Percentiles rank a stretch among this genome's conserved stretches.
phyloP scores from a whole-genome alignment of 2,797 vertebrate species.

The Dendrocincla tyrannina region DNA sequence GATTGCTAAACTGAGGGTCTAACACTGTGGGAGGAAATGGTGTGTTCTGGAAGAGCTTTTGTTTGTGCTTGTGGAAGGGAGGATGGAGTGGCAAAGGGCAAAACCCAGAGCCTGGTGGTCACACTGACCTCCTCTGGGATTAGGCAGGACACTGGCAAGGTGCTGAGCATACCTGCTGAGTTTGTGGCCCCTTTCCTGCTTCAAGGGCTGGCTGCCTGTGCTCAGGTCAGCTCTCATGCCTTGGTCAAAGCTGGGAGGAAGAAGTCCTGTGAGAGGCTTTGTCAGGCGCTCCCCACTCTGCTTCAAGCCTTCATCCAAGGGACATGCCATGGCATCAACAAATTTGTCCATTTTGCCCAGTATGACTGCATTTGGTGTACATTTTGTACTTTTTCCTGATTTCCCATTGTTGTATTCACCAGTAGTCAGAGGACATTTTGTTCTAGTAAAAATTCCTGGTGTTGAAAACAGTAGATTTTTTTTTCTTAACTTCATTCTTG shows the following conservation, averaged over 20 bases:
- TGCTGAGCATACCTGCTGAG: background rate
- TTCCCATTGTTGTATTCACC: background rate
- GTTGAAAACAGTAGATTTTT: background rate
- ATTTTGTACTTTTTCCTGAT: background rate
- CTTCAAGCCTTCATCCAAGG: background rate
- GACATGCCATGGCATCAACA: background rate
- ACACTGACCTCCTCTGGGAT: background rate
- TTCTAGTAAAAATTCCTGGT: background rate
- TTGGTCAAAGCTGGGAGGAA: background rate
- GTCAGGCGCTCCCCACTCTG: fast-evolving
- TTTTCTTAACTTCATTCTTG: background rate
- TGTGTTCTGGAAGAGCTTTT: background rate
- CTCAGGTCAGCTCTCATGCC: background rate
- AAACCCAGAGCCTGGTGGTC: background rate
- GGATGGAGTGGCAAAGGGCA: background rate
- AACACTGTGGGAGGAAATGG: background rate
- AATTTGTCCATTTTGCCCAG: background rate
- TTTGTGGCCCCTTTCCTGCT: background rate
- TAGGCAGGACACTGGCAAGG: background rate
- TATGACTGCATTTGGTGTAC: background rate
- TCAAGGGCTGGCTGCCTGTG: fast-evolving
- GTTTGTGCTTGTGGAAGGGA: background rate
- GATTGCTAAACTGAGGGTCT: background rate
- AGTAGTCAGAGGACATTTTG: background rate
- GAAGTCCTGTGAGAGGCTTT: background rate